Evolutionary conservation across 2,797 vertebrate genomes (phyloP).

Genomic region (Apogon hyalosoma): DNA sequence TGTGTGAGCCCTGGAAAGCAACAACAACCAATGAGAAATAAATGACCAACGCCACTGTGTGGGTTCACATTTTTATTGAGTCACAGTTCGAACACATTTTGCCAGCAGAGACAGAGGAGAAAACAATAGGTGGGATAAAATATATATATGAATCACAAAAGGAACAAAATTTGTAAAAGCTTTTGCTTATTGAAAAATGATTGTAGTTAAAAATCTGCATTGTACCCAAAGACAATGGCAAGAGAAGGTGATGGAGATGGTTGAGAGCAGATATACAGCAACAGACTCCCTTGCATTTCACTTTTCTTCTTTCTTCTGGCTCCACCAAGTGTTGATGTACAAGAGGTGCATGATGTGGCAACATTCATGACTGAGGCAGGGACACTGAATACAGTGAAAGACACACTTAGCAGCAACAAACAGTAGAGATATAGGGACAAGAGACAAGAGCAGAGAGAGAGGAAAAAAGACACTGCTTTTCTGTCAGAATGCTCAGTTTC

Average conservation of each 20-base stretch:
- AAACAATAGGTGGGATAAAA: constrained; percentile 39
- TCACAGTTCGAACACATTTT: constrained; percentile 69
- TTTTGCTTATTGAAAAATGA: constrained; percentile 40
- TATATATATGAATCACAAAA: constrained; percentile 52
- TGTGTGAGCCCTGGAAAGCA: background rate
- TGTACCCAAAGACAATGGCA: constrained; percentile 31
- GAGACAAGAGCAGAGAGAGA: constrained; percentile 3
- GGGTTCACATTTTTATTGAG: constrained; percentile 79
- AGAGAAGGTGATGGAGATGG: constrained; percentile 12
- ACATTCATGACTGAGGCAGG: constrained; percentile 42
- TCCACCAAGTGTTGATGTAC: constrained; percentile 54
- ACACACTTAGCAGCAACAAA: constrained; percentile 55
- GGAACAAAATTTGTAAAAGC: constrained; percentile 37
- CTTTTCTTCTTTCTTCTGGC: constrained; percentile 42
- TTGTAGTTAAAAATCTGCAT: constrained; percentile 54
- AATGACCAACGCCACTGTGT: constrained; percentile 7
- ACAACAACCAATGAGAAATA: background rate
- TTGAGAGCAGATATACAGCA: constrained; percentile 7
- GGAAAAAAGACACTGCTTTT: constrained; percentile 22
- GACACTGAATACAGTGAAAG: constrained; percentile 39
- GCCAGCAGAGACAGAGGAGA: constrained; percentile 57
- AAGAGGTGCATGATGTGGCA: constrained; percentile 35
- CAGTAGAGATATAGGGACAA: constrained; percentile 44
- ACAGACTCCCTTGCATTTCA: background rate
- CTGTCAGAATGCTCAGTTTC: constrained; percentile 34